Evolutionary conservation across 2,113 vertebrate genomes (phyloP).

Genomic region (Sprattus sprattus): DNA sequence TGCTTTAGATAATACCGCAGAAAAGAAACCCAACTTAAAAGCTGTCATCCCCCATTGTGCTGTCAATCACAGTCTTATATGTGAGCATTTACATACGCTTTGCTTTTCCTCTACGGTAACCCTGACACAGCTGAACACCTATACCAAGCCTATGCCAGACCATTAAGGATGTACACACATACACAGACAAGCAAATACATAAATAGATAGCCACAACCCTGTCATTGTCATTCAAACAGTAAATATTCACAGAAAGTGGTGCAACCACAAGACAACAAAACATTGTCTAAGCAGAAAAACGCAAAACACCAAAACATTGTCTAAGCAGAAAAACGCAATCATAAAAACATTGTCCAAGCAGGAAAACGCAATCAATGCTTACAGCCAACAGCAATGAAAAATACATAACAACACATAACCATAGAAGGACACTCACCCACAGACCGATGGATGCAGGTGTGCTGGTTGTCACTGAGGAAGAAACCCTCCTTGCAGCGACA

Average conservation of each 20-base stretch:
- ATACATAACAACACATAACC: neutral
- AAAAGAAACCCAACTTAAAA: slow-evolving; percentile 70
- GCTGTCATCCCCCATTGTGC: slow-evolving; percentile 64
- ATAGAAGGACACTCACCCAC: slow-evolving; percentile 77
- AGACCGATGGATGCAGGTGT: slow-evolving; percentile 95
- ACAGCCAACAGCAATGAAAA: neutral
- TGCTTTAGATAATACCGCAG: slow-evolving; percentile 60
- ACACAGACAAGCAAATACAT: slow-evolving; percentile 1
- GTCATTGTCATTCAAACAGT: neutral
- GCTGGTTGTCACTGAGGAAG: slow-evolving; percentile 97
- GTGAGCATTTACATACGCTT: slow-evolving; percentile 63
- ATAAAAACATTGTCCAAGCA: neutral
- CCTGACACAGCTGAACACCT: slow-evolving; percentile 47
- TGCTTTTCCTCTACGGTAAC: slow-evolving; percentile 46
- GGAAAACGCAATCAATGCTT: neutral
- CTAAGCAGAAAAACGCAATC: neutral
- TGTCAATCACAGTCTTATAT: slow-evolving; percentile 61
- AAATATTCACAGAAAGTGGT: neutral
- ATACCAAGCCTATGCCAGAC: neutral
- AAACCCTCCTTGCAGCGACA: slow-evolving; percentile 92
- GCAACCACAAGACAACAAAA: neutral
- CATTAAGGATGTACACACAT: slow-evolving; percentile 17
- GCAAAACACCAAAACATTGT: neutral
- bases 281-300: neutral
- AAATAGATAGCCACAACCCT: neutral